Conservation (phyloP, 2,888 invertebrate genomes). For the Agapostemon virescens region DNA sequence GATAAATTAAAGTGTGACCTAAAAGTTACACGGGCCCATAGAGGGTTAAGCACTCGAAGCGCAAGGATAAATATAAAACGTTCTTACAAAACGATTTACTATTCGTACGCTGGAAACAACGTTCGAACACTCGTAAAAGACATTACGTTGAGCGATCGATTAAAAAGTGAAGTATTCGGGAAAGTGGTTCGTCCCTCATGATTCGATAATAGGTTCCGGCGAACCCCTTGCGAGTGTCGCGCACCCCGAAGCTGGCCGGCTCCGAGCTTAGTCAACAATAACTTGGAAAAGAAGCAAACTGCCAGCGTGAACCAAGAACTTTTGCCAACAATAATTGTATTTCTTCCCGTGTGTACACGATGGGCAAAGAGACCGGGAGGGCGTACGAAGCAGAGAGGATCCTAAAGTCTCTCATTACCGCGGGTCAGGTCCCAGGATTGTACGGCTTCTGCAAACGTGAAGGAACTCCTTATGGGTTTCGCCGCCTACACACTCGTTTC, state of each 20-base stretch:
- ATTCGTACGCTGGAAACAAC: too few species aligned
- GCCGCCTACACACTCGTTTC: conserved; percentile 34
- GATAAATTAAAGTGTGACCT: too few species aligned
- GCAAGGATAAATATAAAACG: too few species aligned
- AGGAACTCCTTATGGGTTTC: conserved; percentile 44
- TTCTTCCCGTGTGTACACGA: conserved; percentile 23
- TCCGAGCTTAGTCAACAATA: not conserved
- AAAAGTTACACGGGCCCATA: too few species aligned
- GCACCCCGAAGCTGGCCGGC: not conserved
- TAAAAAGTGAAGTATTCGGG: not conserved
- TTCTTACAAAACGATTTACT: too few species aligned
- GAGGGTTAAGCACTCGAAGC: too few species aligned
- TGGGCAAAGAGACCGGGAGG: not conserved
- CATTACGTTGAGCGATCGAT: not conserved
- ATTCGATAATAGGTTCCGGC: conserved; percentile 10
- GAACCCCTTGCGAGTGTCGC: not conserved
- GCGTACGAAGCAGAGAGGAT: not conserved
- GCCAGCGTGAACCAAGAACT: conserved; percentile 28
- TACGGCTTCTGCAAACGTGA: conserved; percentile 34
- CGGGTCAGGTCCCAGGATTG: conserved; percentile 26
- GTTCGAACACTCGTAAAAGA: conserved; percentile 2
- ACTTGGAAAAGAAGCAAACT: conserved; percentile 11
- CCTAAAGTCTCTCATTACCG: conserved; percentile 52
- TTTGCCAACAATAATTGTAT: conserved; percentile 43
- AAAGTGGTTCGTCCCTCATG: not conserved